Evolutionary conservation across 2,888 invertebrate genomes (phyloP).

Genomic region (Phrixothrix hirtus): DNA sequence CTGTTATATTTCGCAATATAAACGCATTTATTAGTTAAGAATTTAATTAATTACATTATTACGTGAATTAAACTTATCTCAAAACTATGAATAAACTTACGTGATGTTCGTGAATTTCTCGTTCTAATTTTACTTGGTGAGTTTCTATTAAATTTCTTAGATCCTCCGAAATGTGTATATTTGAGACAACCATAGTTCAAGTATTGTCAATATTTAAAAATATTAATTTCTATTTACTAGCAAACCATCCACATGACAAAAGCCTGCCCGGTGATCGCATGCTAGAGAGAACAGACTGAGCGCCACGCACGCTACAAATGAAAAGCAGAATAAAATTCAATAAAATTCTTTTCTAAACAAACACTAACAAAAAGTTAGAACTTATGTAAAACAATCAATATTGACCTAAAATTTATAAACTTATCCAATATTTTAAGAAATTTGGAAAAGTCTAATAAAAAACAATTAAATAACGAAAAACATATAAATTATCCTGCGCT

Average conservation of each 20-base stretch:
- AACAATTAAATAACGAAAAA: background rate
- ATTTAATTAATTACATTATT: constrained; percentile 6
- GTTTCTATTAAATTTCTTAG: constrained; percentile 14
- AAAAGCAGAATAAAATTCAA: constrained; percentile 37
- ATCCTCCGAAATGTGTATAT: constrained; percentile 21
- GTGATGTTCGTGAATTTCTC: constrained; percentile 25
- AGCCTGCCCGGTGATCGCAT: constrained; percentile 15
- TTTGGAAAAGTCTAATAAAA: background rate
- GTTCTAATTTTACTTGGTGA: constrained; percentile 19
- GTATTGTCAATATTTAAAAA: constrained; percentile 6
- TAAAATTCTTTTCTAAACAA: constrained; percentile 19
- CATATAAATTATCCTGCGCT: background rate
- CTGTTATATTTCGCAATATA: too few species aligned
- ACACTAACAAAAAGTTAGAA: background rate
- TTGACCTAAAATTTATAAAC: background rate
- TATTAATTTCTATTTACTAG: constrained; percentile 1
- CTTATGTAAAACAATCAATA: background rate
- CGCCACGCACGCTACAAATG: constrained; percentile 41
- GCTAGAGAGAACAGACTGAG: constrained; percentile 34
- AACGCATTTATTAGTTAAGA: too few species aligned
- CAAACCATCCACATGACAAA: constrained; percentile 11
- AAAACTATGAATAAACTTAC: too few species aligned
- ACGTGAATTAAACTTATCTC: constrained; percentile 8
- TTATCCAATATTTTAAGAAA: background rate
- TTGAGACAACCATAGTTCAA: constrained; percentile 17